Evolutionary conservation across 2,888 invertebrate species (phyloP).

Genomic region (Chirona hameri): DNA sequence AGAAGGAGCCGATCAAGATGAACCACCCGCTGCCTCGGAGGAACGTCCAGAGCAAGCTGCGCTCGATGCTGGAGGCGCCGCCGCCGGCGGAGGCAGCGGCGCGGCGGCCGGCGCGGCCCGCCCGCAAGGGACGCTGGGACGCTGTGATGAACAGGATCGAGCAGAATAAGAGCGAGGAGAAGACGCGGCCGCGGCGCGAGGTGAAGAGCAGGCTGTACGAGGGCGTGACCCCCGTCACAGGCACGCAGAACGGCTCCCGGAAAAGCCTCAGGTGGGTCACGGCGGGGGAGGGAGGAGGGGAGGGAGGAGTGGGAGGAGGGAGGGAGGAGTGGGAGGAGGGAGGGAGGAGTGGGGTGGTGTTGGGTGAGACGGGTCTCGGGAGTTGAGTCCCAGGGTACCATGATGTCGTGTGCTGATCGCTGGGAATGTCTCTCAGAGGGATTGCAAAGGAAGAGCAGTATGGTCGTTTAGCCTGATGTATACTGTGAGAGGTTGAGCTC

Average conservation of each 20-base stretch:
- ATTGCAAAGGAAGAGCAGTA: too few relatives aligned
- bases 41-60: slow-evolving; percentile 71
- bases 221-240: slow-evolving; percentile 34
- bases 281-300: not conserved
- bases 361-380: too few relatives aligned
- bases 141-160: slow-evolving; percentile 74
- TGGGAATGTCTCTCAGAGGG: too few relatives aligned
- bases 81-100: slow-evolving; percentile 48
- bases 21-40: slow-evolving; percentile 69
- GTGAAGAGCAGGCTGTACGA: slow-evolving; percentile 77
- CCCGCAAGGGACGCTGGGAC: slow-evolving; percentile 43
- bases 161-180: slow-evolving; percentile 63
- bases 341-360: too few relatives aligned
- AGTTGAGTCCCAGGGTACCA: too few relatives aligned
- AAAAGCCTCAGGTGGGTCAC: not conserved
- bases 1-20: slow-evolving; percentile 58
- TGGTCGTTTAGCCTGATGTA: too few relatives aligned
- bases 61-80: slow-evolving; percentile 61
- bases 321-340: too few relatives aligned
- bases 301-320: not conserved
- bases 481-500: too few relatives aligned
- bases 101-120: slow-evolving; percentile 46
- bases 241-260: slow-evolving; percentile 4
- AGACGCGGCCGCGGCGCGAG: slow-evolving; percentile 69
- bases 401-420: too few relatives aligned